These are phyloP conservation scores for Mesorhabditis sp. DNA, from an alignment of 2,888 invertebrate genomes.

Conservation along the genomic window DNA sequence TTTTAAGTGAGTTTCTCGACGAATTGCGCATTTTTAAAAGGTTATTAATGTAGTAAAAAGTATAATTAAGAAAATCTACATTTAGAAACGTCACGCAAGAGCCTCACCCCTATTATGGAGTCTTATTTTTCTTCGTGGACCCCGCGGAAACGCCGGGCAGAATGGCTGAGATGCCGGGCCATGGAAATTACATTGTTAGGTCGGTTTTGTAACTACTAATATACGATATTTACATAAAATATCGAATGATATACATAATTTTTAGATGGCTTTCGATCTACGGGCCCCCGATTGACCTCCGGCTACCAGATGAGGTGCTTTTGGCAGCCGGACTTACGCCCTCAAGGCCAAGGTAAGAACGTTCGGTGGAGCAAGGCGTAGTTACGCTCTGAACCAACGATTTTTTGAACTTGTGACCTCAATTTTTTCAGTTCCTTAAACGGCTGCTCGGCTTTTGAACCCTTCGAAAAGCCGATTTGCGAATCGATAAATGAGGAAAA, in stretches of 20 bases:
- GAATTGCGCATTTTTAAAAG: background rate
- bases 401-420: background rate
- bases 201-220: background rate
- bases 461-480: background rate
- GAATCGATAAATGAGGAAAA: background rate
- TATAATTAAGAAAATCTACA: background rate
- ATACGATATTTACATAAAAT: background rate
- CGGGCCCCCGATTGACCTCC: background rate
- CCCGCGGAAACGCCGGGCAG: background rate
- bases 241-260: background rate
- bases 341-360: background rate
- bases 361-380: background rate
- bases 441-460: background rate
- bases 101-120: constrained; percentile 1
- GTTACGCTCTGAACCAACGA: background rate
- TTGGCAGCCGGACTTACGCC: background rate
- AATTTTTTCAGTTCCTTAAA: background rate
- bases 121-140: constrained; percentile 1
- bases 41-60: background rate
- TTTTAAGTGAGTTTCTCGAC: background rate
- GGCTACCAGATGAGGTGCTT: background rate
- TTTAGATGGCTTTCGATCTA: background rate
- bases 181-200: constrained; percentile 2
- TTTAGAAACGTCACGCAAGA: constrained; percentile 1
- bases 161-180: background rate